Percentiles rank a stretch among this genome's conserved stretches.
Conservation (phyloP, 1,140 invertebrate genomes). For the Metaphire vulgaris region DNA sequence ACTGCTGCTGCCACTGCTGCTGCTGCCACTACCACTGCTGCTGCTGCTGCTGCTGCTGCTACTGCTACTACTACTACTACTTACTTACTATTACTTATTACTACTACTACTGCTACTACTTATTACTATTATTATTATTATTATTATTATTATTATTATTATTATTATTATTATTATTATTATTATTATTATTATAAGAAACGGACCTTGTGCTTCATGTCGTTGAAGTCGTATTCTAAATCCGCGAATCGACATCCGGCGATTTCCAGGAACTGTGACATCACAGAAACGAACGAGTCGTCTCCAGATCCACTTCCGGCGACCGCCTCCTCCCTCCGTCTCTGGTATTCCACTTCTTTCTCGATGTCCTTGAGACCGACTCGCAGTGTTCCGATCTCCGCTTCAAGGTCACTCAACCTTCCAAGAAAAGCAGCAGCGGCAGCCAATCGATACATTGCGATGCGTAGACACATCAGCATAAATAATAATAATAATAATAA, state of each 20-base stretch:
- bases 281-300: slow-evolving; percentile 85
- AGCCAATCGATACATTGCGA: no score
- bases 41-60: neutral
- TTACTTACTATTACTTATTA: no score
- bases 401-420: neutral
- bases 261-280: slow-evolving; percentile 87
- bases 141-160: neutral
- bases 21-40: neutral
- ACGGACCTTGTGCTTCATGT: slow-evolving; percentile 70
- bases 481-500: no score
- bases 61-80: neutral
- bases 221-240: slow-evolving; percentile 83
- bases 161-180: neutral
- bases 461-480: no score
- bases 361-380: neutral
- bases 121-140: neutral
- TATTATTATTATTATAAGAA: neutral
- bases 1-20: no score
- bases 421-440: no score
- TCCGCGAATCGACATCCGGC: slow-evolving; percentile 82
- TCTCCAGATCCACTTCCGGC: slow-evolving; percentile 58
- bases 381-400: neutral
- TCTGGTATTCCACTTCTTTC: neutral
- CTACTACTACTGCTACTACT: neutral
- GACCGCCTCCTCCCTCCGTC: neutral